A percentile compares a stretch with the other conserved stretches of the same genome.
Conservation (phyloP, 2,113 vertebrate species). For the Ceuthmochares aereus region DNA sequence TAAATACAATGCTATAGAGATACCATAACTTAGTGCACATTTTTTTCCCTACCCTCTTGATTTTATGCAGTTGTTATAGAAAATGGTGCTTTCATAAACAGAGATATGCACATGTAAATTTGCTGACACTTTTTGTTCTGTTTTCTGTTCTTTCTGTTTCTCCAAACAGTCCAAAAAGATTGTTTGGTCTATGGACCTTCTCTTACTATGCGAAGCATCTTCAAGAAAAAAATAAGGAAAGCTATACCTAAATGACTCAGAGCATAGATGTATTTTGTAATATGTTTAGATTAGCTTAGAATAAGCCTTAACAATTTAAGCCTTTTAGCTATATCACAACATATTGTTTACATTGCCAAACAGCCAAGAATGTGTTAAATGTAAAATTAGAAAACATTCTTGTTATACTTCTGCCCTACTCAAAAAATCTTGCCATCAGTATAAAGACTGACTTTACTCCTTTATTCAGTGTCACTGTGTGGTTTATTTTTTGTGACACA, state of each 20-base stretch:
- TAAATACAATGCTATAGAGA: not conserved
- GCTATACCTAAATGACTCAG: not conserved
- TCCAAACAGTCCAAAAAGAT: not conserved
- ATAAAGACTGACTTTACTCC: not conserved
- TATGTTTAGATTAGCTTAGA: not conserved
- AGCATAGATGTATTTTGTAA: not conserved
- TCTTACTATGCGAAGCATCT: not conserved
- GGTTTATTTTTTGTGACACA: constrained; percentile 44
- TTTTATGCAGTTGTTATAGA: not conserved
- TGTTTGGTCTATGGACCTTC: not conserved
- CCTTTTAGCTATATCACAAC: not conserved
- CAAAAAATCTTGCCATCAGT: not conserved
- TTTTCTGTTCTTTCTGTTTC: not conserved
- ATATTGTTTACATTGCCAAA: not conserved
- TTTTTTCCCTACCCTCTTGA: not conserved
- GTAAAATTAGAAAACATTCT: not conserved
- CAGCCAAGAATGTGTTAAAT: not conserved
- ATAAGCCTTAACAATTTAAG: not conserved
- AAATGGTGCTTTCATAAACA: not conserved
- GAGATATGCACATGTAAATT: not conserved
- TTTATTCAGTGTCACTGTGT: constrained; percentile 17
- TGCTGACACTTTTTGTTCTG: not conserved
- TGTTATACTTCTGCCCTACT: not conserved
- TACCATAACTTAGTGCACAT: not conserved
- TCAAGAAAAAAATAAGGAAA: not conserved